Base-by-base conservation (phyloP, 1,140 invertebrate species). In the Chironomus striatipennis region DNA sequence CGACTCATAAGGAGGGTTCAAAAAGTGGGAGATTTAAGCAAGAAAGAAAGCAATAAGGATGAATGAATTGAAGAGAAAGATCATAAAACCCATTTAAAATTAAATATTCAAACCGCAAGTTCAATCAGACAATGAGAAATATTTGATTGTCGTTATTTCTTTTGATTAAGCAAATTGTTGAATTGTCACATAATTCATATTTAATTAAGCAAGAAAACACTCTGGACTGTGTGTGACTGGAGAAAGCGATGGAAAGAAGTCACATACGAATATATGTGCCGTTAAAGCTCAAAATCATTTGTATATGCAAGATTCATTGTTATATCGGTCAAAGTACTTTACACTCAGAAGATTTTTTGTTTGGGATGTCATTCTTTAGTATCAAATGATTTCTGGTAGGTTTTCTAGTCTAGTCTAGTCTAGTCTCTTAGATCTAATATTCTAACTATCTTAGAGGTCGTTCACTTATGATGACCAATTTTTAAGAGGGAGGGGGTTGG, bases 1-100 rank as follows among this genome's bases (percentile, higher is more conserved):
- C 5, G 24, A 34, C n/a, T n/a, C n/a, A 5, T 34, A 34, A 34
- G 24, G 24, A 34, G 24, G 24, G 24, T 34, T n/a, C n/a, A 34
- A 34, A 34, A 34, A 34, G 24, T 34, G 24, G 24, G 5, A 5
- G 47, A 57, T 15, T 47, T 9, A 47, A 47, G 8, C 8, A 47
- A 43, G 47, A 57, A 57, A n/a, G 47, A 57, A 57, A 57, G 47
- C 47, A 57, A 57, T n/a, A 34, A 34, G 24, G 24, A 34, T 34
- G 24, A 57, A 57, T 57, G 47, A 57, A 57, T n/a, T n/a, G n/a
- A 57, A 57, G 47, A 57, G 47, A 57, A n/a, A 57, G 47, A 57
- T 57, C 47, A 57, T 5, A 57, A 57, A 57, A 57, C 47, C 12
- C 47, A 57, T 57, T 57, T 57, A 57, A 47, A 57, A n/a, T 57